A percentile compares a stretch with the other conserved stretches of the same genome.
Conservation (phyloP, 1,140 invertebrate genomes). For the Frieseomelitta varia region DNA sequence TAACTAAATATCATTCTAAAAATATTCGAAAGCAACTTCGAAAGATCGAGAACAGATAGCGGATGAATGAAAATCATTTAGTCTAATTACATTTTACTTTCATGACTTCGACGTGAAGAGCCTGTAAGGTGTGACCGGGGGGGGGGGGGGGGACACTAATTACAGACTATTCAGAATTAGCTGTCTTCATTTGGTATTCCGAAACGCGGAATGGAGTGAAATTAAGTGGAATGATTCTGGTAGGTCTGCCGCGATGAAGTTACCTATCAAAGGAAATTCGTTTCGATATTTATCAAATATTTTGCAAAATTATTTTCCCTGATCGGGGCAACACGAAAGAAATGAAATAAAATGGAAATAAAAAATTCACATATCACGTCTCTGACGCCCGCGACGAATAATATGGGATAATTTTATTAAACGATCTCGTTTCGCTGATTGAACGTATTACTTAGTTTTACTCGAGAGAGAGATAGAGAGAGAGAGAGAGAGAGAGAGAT, state of each 20-base stretch:
- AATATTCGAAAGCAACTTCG: neutral
- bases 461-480: too few relatives aligned
- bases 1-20: neutral
- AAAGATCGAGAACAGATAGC: too few relatives aligned
- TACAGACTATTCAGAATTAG: neutral
- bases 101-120: neutral
- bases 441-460: neutral
- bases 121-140: neutral
- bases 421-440: neutral
- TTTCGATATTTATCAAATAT: neutral
- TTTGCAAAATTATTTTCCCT: neutral
- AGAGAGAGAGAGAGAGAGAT: too few relatives aligned
- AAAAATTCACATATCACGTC: neutral
- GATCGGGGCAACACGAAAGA: neutral
- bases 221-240: neutral
- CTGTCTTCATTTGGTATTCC: neutral
- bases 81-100: neutral
- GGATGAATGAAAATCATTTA: neutral
- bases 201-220: neutral
- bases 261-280: neutral
- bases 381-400: neutral
- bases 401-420: neutral
- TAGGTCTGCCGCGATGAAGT: neutral
- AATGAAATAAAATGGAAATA: too few relatives aligned
- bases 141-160: neutral